These are phyloP conservation scores for Drosophila sp. DNA, from an alignment of 1,140 invertebrate species.

Conservation along the genomic window DNA sequence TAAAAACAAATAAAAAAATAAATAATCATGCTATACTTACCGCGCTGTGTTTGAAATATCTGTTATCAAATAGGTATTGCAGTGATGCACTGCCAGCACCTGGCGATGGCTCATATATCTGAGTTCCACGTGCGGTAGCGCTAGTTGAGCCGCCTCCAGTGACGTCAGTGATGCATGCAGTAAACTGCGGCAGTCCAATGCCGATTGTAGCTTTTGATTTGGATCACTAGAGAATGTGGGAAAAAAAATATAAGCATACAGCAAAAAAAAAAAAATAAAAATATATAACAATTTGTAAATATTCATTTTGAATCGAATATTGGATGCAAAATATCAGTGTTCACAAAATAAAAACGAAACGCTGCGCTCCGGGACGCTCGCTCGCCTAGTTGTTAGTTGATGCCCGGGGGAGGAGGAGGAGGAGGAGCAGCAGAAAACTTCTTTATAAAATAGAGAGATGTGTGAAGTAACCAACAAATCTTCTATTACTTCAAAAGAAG, in stretches of 20 bases:
- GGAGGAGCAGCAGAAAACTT: too few species aligned
- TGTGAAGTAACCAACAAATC: too few species aligned
- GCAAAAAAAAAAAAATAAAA: background rate
- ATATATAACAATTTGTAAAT: too few species aligned
- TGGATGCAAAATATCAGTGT: too few species aligned
- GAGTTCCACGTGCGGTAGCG: constrained; percentile 79
- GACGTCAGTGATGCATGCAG: constrained; percentile 75
- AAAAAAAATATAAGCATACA: too few species aligned
- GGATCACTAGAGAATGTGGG: constrained; percentile 56
- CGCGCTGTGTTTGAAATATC: constrained; percentile 76
- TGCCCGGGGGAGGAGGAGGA: too few species aligned
- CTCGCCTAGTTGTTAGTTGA: too few species aligned
- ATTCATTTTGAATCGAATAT: background rate
- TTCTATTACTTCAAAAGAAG: too few species aligned
- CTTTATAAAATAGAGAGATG: too few species aligned
- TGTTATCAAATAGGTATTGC: constrained; percentile 78
- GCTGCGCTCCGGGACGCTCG: too few species aligned
- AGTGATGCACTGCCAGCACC: constrained; percentile 77
- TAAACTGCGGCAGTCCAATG: constrained; percentile 72
- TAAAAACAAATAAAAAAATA: background rate
- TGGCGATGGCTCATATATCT: constrained; percentile 79
- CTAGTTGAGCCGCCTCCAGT: constrained; percentile 74
- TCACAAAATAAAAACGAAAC: background rate
- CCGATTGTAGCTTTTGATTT: constrained; percentile 68
- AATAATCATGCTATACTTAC: constrained; percentile 34